These are phyloP conservation scores for Lasioglossum zephyrum DNA, from an alignment of 2,888 invertebrate species.

Conservation along the genomic window DNA sequence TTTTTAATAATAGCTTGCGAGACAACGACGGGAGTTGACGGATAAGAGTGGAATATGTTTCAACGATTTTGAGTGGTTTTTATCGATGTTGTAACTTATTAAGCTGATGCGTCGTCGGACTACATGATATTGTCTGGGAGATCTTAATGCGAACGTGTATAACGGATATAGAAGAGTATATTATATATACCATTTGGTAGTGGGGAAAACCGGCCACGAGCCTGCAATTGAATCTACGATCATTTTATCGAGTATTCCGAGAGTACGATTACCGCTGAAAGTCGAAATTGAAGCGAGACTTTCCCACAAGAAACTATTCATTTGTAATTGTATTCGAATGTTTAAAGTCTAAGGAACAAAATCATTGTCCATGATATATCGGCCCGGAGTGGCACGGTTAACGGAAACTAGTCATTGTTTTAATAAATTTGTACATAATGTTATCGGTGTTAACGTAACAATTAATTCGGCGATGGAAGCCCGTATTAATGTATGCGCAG, in stretches of 20 bases:
- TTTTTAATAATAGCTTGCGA: background rate
- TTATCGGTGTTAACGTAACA: constrained; percentile 65
- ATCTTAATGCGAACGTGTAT: background rate
- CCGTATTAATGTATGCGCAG: constrained; percentile 28
- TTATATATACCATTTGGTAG: background rate
- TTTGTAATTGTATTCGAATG: background rate
- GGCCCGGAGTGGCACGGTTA: constrained; percentile 23
- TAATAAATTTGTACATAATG: constrained; percentile 72
- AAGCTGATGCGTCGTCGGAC: background rate
- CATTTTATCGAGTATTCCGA: background rate
- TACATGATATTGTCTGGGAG: background rate
- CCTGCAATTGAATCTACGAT: background rate
- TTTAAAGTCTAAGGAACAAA: background rate
- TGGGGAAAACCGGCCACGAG: background rate
- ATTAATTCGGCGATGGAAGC: constrained; percentile 48
- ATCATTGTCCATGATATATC: constrained; percentile 9
- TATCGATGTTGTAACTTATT: background rate
- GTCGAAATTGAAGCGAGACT: background rate
- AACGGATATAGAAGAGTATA: background rate
- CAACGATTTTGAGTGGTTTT: background rate
- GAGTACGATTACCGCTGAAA: background rate
- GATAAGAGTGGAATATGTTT: background rate
- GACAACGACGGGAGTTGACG: background rate
- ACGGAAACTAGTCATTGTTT: constrained; percentile 69
- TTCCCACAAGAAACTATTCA: background rate